Percentiles rank a stretch among this genome's conserved stretches.
Conservation (phyloP, 1,140 invertebrate species). For the Belonocnema kinseyi region DNA sequence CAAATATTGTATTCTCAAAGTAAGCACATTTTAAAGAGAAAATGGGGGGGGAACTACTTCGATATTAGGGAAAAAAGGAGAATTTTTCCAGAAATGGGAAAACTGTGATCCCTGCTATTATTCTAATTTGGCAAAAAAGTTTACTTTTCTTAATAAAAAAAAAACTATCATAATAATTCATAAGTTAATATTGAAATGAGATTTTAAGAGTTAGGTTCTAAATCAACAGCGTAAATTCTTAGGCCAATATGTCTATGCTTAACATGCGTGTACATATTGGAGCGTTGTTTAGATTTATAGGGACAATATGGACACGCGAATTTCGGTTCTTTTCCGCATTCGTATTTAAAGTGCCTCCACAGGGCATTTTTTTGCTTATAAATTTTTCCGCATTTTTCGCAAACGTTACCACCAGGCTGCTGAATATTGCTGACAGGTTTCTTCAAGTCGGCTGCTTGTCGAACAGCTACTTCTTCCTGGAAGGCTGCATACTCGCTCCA, state of each 20-base stretch:
- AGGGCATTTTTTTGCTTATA: constrained; percentile 75
- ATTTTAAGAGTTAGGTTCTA: constrained; percentile 1
- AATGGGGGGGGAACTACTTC: too few species aligned
- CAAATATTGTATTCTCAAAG: too few species aligned
- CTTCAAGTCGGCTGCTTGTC: constrained; percentile 1
- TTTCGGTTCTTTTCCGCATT: constrained; percentile 77
- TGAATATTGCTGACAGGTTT: not conserved
- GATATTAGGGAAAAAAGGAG: too few species aligned
- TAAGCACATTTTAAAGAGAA: too few species aligned
- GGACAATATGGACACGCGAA: constrained; percentile 76
- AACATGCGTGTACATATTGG: constrained; percentile 54
- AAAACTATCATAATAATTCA: not conserved
- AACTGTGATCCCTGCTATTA: too few species aligned
- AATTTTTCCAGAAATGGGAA: too few species aligned
- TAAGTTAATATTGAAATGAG: not conserved
- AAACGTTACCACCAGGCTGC: constrained; percentile 49
- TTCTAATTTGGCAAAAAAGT: too few species aligned
- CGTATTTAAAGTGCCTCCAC: constrained; percentile 74
- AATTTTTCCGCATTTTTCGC: constrained; percentile 59
- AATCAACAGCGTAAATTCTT: constrained; percentile 39
- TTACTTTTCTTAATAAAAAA: too few species aligned
- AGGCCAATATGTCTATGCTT: constrained; percentile 47
- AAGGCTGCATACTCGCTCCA: constrained; percentile 37
- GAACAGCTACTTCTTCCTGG: not conserved
- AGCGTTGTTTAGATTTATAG: constrained; percentile 50